These are phyloP conservation scores for Ctenopoma multispine DNA, from an alignment of 2,797 vertebrate genomes.

Conservation along the genomic window DNA sequence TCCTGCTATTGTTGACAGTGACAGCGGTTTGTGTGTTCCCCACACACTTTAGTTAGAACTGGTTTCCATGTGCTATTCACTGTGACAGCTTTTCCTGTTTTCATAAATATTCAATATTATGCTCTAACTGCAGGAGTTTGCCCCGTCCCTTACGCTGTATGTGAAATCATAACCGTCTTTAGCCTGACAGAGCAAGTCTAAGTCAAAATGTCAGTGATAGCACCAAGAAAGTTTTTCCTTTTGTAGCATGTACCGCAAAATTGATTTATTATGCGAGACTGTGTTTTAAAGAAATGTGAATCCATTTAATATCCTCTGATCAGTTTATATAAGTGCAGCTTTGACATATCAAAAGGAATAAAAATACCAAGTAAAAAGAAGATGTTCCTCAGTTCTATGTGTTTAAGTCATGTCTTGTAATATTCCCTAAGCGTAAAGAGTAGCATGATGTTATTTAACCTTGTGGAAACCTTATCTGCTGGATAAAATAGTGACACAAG, in stretches of 20 bases:
- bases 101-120: constrained; percentile 35
- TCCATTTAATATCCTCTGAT: background rate
- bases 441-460: no score
- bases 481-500: no score
- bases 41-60: background rate
- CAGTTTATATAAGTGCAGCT: background rate
- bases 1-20: constrained; percentile 54
- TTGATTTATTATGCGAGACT: background rate
- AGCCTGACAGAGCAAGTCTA: constrained; percentile 2
- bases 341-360: background rate
- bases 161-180: background rate
- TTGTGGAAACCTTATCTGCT: no score
- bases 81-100: constrained; percentile 35
- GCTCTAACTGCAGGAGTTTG: constrained; percentile 4
- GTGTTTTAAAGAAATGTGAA: background rate
- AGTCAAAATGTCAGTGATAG: constrained; percentile 11
- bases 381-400: background rate
- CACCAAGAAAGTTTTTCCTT: background rate
- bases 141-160: background rate
- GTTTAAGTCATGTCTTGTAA: background rate
- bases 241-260: background rate
- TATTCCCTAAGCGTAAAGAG: background rate
- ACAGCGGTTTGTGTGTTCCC: constrained; percentile 21
- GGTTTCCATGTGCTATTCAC: constrained; percentile 21
- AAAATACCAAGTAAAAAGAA: background rate